phyloP scores from a whole-genome alignment of 2,113 vertebrate species.

The Seriola aureovittata region DNA sequence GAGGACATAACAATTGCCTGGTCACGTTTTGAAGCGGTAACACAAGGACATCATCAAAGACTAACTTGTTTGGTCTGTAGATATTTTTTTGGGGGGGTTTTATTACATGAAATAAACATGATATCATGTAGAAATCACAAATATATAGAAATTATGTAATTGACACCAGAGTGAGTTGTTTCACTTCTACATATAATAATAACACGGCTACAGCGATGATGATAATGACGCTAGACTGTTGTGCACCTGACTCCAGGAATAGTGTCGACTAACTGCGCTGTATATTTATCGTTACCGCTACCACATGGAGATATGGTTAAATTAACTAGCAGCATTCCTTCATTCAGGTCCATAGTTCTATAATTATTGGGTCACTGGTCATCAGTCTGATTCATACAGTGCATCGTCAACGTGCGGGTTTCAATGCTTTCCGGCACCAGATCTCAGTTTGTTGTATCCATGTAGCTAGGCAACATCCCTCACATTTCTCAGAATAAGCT shows the following conservation, averaged over 20 bases:
- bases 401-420: background rate
- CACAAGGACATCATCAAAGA: background rate
- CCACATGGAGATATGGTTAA: background rate
- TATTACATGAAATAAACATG: background rate
- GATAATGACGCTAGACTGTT: background rate
- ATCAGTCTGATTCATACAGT: background rate
- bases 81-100: background rate
- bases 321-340: background rate
- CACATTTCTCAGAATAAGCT: slow-evolving; percentile 4
- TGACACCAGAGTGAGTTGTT: background rate
- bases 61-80: background rate
- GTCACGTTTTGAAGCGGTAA: background rate
- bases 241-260: background rate
- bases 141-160: background rate
- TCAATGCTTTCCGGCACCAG: background rate
- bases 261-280: background rate
- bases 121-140: background rate
- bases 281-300: background rate
- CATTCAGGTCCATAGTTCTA: too few species aligned
- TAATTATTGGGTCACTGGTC: background rate
- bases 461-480: background rate
- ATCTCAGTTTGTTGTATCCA: background rate
- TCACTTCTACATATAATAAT: background rate
- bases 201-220: background rate
- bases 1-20: background rate